phyloP scores from a whole-genome alignment of 2,797 vertebrate species.

The Coregonus sp. region DNA sequence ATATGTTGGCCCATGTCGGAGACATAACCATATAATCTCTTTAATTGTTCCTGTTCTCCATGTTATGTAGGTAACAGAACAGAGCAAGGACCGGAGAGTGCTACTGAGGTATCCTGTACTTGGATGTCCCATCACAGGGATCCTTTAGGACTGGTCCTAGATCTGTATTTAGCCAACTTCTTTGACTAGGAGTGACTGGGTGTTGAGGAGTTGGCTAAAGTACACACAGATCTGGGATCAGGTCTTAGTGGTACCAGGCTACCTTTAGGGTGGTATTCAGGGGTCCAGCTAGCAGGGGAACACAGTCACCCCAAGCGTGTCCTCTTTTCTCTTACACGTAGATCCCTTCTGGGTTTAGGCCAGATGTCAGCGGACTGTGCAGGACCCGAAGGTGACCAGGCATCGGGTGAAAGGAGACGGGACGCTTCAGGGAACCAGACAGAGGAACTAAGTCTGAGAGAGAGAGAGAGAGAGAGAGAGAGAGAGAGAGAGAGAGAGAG shows the following conservation, averaged over 20 bases:
- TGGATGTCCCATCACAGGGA: slow-evolving; percentile 29
- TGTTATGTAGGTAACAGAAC: slow-evolving; percentile 19
- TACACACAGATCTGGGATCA: neutral
- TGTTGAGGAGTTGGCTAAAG: neutral
- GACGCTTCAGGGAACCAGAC: slow-evolving; percentile 89
- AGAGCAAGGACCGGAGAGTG: slow-evolving; percentile 61
- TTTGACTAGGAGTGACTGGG: neutral
- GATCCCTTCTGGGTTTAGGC: slow-evolving; percentile 96
- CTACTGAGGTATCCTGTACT: slow-evolving; percentile 60
- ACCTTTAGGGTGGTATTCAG: slow-evolving; percentile 17
- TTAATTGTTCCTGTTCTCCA: neutral
- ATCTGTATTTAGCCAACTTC: neutral
- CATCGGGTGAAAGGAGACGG: slow-evolving; percentile 80
- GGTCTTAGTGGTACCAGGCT: neutral
- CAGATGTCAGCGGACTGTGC: slow-evolving; percentile 86
- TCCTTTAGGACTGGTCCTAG: neutral
- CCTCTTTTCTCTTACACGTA: slow-evolving; percentile 84
- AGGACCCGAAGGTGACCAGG: slow-evolving; percentile 90
- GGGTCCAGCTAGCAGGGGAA: slow-evolving; percentile 22
- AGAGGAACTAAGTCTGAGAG: slow-evolving; percentile 81
- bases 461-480: slow-evolving; percentile 50
- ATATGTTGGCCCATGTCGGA: slow-evolving; percentile 22
- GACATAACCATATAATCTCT: neutral
- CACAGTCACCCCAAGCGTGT: neutral
- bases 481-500: slow-evolving; percentile 44